These are phyloP conservation scores for Peromyscus maniculatus DNA, from an alignment of 2,113 vertebrate species.

Conservation along the genomic window DNA sequence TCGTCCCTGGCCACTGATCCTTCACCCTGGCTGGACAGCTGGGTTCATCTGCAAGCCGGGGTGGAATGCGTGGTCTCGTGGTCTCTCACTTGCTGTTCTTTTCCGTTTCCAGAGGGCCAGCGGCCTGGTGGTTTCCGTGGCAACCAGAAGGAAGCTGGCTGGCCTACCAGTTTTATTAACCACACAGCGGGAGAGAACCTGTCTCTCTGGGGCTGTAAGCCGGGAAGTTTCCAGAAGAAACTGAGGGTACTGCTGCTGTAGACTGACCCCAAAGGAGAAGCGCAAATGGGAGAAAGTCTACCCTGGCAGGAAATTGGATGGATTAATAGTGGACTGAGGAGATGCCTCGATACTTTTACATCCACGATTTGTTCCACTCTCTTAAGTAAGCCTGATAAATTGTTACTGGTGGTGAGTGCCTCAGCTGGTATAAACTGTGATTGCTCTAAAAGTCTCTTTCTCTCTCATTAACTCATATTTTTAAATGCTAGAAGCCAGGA, in stretches of 20 bases:
- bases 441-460: not conserved
- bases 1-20: slow-evolving; percentile 19
- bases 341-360: not conserved
- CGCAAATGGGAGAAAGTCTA: slow-evolving; percentile 5
- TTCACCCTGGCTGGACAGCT: slow-evolving; percentile 70
- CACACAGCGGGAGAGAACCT: slow-evolving; percentile 49
- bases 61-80: slow-evolving; percentile 71
- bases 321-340: not conserved
- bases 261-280: slow-evolving; percentile 9
- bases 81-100: slow-evolving; percentile 73
- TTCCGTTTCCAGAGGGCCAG: slow-evolving; percentile 68
- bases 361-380: not conserved
- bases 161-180: slow-evolving; percentile 55
- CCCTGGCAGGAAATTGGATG: slow-evolving; percentile 44
- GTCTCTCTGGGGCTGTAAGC: not conserved
- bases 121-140: slow-evolving; percentile 68
- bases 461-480: not conserved
- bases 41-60: slow-evolving; percentile 68
- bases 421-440: not conserved
- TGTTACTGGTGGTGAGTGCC: not conserved
- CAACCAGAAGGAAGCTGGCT: slow-evolving; percentile 72
- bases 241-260: not conserved
- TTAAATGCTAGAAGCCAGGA: not conserved
- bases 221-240: slow-evolving; percentile 36
- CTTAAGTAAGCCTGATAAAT: not conserved